Evolutionary conservation across 2,797 vertebrate genomes (phyloP).

Genomic region (Schizothorax lantsangensis): DNA sequence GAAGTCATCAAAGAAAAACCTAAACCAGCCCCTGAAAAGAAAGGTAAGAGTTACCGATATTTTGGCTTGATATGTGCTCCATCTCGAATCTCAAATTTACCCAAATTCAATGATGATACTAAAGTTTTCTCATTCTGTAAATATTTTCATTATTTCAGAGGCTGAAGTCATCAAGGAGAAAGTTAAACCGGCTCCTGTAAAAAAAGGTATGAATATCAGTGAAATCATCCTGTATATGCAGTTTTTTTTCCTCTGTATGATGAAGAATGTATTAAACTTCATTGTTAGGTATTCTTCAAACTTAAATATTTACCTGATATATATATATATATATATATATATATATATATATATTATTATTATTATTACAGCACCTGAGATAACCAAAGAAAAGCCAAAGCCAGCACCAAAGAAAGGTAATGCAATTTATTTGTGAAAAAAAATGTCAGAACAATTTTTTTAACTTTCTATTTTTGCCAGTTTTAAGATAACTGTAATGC

Average conservation of each 20-base stretch:
- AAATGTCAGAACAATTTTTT: background rate
- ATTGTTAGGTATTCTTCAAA: background rate
- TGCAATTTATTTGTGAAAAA: background rate
- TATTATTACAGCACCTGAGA: background rate
- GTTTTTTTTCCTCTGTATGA: no score
- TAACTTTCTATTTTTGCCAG: background rate
- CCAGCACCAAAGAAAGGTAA: conserved; percentile 35
- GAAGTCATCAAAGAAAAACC: conserved; percentile 10
- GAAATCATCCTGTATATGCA: no score
- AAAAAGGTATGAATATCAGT: no score
- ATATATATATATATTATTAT: background rate
- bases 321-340: no score
- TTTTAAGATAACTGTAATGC: background rate
- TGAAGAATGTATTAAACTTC: background rate
- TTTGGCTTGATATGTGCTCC: background rate
- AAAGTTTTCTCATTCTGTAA: no score
- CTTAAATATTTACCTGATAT: background rate
- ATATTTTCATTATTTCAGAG: no score
- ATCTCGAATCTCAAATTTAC: no score
- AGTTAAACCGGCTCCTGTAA: no score
- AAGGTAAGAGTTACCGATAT: conserved; percentile 56
- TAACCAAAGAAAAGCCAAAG: conserved; percentile 48
- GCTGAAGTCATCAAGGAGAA: no score
- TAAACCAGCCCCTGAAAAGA: conserved; percentile 52
- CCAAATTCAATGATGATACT: no score